Conservation (phyloP, 2,113 vertebrate species). For the Ammodytes dubius region DNA sequence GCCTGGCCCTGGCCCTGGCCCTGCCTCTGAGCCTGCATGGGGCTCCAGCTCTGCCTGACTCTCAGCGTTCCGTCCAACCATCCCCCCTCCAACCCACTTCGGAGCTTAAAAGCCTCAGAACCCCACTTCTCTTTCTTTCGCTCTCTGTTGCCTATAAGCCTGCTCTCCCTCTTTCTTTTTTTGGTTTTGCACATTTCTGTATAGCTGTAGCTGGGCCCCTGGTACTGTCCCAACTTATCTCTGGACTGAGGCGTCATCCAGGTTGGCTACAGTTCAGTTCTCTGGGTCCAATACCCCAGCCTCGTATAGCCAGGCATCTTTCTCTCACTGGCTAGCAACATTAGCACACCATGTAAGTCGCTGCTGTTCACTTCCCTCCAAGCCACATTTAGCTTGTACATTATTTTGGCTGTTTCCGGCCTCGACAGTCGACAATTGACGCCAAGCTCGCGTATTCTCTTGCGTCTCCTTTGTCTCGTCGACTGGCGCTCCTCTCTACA, state of each 20-base stretch:
- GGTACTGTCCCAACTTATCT: conserved; percentile 79
- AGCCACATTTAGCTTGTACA: conserved; percentile 66
- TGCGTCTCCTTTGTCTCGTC: conserved; percentile 63
- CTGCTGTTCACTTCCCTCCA: conserved; percentile 68
- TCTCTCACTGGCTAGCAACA: conserved; percentile 71
- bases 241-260: conserved; percentile 77
- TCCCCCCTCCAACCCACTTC: conserved; percentile 67
- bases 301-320: conserved; percentile 75
- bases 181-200: conserved; percentile 38
- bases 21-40: conserved; percentile 63
- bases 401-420: conserved; percentile 65
- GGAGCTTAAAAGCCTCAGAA: conserved; percentile 72
- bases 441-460: conserved; percentile 48
- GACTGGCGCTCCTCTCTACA: conserved; percentile 22
- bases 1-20: conserved; percentile 70
- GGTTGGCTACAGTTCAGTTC: conserved; percentile 76
- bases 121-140: conserved; percentile 39
- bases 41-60: conserved; percentile 74
- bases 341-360: conserved; percentile 76
- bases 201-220: conserved; percentile 72
- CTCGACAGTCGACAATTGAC: conserved; percentile 14
- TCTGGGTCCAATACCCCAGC: conserved; percentile 71
- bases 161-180: conserved; percentile 37
- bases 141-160: conserved; percentile 58
- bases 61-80: conserved; percentile 70